Evolutionary conservation across 1,140 invertebrate species (phyloP).

Genomic region (Gyrodactylus bullatarudis): DNA sequence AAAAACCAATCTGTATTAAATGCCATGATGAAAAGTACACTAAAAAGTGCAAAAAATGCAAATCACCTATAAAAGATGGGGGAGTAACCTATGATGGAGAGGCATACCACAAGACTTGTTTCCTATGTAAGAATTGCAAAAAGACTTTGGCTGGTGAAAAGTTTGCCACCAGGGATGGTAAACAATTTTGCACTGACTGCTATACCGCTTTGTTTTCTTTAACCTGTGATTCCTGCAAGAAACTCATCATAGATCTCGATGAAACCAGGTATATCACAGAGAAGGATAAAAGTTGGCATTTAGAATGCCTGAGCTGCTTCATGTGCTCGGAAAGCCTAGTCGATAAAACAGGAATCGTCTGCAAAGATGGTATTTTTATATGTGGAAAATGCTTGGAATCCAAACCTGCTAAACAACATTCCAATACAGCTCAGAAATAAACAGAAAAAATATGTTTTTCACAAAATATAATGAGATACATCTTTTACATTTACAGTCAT

Average conservation of each 20-base stretch:
- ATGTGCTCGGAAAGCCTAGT: slow-evolving; percentile 66
- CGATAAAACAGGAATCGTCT: slow-evolving; percentile 75
- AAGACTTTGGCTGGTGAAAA: slow-evolving; percentile 61
- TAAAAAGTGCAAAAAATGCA: slow-evolving; percentile 76
- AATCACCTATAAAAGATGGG: slow-evolving; percentile 64
- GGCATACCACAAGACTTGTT: slow-evolving; percentile 84
- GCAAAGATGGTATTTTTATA: slow-evolving; percentile 89
- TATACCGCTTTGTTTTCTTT: slow-evolving; percentile 82
- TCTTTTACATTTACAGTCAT: too few relatives aligned
- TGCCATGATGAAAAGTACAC: slow-evolving; percentile 93
- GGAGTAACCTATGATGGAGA: slow-evolving; percentile 92
- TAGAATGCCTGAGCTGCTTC: slow-evolving; percentile 91
- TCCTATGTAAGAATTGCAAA: slow-evolving; percentile 70
- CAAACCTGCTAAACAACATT: too few relatives aligned
- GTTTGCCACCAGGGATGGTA: slow-evolving; percentile 73
- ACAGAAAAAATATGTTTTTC: too few relatives aligned
- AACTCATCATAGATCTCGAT: too few relatives aligned
- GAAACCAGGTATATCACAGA: slow-evolving; percentile 96
- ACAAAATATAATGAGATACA: too few relatives aligned
- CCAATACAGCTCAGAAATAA: too few relatives aligned
- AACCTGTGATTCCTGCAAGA: slow-evolving; percentile 58
- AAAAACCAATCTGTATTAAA: slow-evolving; percentile 89
- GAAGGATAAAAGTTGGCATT: slow-evolving; percentile 97
- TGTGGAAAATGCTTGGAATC: too few relatives aligned
- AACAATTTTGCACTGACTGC: slow-evolving; percentile 81